Conservation (phyloP, 2,888 invertebrate species). For the Ophioninae sp. region DNA sequence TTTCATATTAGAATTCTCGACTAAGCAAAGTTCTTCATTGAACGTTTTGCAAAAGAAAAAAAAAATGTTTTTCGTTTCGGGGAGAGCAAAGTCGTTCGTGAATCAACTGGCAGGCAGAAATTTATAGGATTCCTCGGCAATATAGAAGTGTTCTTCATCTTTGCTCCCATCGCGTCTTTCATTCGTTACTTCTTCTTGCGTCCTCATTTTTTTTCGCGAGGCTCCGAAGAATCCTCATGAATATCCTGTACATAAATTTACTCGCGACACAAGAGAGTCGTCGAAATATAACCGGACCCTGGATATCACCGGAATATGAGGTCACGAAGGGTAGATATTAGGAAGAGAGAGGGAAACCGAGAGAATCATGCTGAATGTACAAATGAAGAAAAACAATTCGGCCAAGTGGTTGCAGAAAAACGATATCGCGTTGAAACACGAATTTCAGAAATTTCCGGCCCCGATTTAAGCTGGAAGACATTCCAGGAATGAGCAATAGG, state of each 20-base stretch:
- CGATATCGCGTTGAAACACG: neutral
- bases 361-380: slow-evolving; percentile 26
- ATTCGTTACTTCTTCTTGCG: slow-evolving; percentile 29
- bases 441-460: neutral
- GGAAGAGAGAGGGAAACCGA: slow-evolving; percentile 43
- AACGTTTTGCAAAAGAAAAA: slow-evolving; percentile 10
- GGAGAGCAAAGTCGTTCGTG: slow-evolving; percentile 35
- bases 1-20: neutral
- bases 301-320: slow-evolving; percentile 52
- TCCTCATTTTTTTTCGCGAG: slow-evolving; percentile 42
- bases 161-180: slow-evolving; percentile 8
- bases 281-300: slow-evolving; percentile 68
- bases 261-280: slow-evolving; percentile 50
- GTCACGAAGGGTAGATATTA: slow-evolving; percentile 36
- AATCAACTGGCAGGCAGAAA: slow-evolving; percentile 47
- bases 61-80: neutral
- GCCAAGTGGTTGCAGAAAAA: slow-evolving; percentile 17
- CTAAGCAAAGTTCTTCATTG: neutral
- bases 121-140: slow-evolving; percentile 61
- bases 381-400: slow-evolving; percentile 51
- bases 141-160: slow-evolving; percentile 45
- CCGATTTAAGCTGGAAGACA: neutral
- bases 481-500: neutral
- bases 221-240: slow-evolving; percentile 60
- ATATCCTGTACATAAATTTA: slow-evolving; percentile 69